Evolutionary conservation across 1,140 invertebrate genomes (phyloP), one percentile per base, ranked within the genome.

Genomic region (Daktulosphaira vitifoliae): DNA sequence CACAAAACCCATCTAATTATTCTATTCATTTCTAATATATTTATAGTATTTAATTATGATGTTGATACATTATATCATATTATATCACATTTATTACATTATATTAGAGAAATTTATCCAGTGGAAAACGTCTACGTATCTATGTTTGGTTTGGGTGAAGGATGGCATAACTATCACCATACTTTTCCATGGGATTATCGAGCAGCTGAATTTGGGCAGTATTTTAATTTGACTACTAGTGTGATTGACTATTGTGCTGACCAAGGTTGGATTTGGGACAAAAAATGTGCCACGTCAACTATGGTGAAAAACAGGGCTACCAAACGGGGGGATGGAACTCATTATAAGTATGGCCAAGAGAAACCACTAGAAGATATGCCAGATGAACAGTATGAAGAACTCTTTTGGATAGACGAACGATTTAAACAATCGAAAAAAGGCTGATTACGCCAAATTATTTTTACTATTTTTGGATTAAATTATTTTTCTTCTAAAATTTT

Each of bases 151-250:
- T 65, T 75, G 3, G 83, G 83, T 2, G 83, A 84, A 76, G 86
- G 86, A 2, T 88, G 85, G 80, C 86, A 89, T 73, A 89, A 90
- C 74, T 92, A 88, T 74, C 88, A 90, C 71, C 87, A 90, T 71
- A 79, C 81, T 0, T 97, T 97, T 78, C 94, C 94, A 1, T 90
- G 90, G 83, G 94, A 97, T 73, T 94, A 94, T 78, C 87, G 89
- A 72, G 86, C 89, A 1, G 80, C 87, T 7, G 90, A 92, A 72
- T 59, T 76, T 73, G 33, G 78, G 72, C 20, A 74, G 68, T 72
- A 71, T 7, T 77, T 78, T 54, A 80, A 80, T 68, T 29, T 72
- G 11, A 77, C 79, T 0, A 76, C 79, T 0, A 72, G 67, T 15
- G 49, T 81, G n/a, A 81, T 82, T 1, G 74, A 78, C 66, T 71